Conservation (phyloP, 2,888 invertebrate species). For the Tenthredo scrophulariae region DNA sequence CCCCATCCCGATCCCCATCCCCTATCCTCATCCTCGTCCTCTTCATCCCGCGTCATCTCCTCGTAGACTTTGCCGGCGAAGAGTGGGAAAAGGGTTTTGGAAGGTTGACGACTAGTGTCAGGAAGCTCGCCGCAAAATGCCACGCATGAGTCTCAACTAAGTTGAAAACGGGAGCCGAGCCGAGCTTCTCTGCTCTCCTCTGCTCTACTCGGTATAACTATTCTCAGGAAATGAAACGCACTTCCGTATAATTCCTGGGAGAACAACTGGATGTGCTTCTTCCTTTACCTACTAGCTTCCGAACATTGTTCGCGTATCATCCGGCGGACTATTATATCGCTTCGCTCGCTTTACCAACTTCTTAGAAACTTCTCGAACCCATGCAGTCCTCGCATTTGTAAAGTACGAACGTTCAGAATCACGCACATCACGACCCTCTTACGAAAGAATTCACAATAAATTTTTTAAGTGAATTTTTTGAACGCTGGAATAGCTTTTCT, state of each 20-base stretch:
- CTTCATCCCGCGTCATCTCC: conserved; percentile 35
- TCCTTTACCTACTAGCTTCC: conserved; percentile 3
- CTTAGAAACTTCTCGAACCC: conserved; percentile 29
- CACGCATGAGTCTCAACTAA: conserved; percentile 51
- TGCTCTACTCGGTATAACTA: not conserved
- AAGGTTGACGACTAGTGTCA: conserved; percentile 52
- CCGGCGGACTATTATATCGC: conserved; percentile 48
- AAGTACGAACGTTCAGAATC: not conserved
- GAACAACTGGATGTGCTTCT: conserved; percentile 41
- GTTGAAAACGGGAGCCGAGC: conserved; percentile 1
- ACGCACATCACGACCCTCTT: conserved; percentile 11
- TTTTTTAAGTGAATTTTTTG: not conserved
- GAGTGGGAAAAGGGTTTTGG: conserved; percentile 51
- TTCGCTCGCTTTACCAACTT: conserved; percentile 24
- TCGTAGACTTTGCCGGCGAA: not conserved
- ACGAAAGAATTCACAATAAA: not conserved
- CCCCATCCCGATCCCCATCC: not conserved
- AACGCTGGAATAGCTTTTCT: not conserved
- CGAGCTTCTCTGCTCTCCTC: not conserved
- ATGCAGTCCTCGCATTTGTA: not conserved
- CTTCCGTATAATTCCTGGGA: conserved; percentile 52
- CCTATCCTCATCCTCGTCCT: not conserved
- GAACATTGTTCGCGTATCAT: conserved; percentile 49
- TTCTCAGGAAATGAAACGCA: conserved; percentile 55
- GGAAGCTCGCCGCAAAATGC: conserved; percentile 52